phyloP scores from a whole-genome alignment of 2,113 vertebrate species.

The Caranx ignobilis region DNA sequence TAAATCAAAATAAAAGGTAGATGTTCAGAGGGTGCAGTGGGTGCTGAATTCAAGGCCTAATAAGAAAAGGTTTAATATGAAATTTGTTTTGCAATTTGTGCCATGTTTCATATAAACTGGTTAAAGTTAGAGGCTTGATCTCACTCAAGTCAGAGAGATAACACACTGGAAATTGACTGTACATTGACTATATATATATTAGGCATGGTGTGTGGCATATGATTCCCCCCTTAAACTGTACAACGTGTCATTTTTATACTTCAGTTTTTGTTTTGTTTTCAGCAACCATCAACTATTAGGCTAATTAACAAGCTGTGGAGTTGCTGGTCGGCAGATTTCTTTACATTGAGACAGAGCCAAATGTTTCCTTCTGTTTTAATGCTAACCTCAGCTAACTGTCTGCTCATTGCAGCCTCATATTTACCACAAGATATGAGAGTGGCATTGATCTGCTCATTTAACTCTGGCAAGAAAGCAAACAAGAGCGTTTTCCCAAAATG shows the following conservation, averaged over 20 bases:
- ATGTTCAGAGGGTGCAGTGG: too few relatives aligned
- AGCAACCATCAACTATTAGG: too few relatives aligned
- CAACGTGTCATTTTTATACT: too few relatives aligned
- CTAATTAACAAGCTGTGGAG: too few relatives aligned
- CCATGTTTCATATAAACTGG: too few relatives aligned
- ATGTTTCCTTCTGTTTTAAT: background rate
- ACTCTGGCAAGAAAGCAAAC: background rate
- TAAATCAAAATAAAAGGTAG: background rate
- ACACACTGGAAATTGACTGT: too few relatives aligned
- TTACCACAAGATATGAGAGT: background rate
- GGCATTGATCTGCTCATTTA: background rate
- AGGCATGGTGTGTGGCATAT: too few relatives aligned
- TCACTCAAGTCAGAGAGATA: too few relatives aligned
- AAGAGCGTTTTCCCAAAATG: background rate
- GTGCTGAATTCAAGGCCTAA: background rate
- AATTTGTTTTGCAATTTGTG: background rate
- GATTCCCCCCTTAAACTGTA: too few relatives aligned
- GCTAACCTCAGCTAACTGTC: background rate
- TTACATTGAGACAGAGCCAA: background rate
- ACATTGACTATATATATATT: too few relatives aligned
- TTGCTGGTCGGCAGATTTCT: background rate
- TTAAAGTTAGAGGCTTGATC: too few relatives aligned
- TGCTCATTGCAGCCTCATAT: background rate
- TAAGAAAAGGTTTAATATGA: background rate
- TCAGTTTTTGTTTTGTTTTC: too few relatives aligned